Conservation (phyloP, 2,797 vertebrate species). For the Argya squamiceps region DNA sequence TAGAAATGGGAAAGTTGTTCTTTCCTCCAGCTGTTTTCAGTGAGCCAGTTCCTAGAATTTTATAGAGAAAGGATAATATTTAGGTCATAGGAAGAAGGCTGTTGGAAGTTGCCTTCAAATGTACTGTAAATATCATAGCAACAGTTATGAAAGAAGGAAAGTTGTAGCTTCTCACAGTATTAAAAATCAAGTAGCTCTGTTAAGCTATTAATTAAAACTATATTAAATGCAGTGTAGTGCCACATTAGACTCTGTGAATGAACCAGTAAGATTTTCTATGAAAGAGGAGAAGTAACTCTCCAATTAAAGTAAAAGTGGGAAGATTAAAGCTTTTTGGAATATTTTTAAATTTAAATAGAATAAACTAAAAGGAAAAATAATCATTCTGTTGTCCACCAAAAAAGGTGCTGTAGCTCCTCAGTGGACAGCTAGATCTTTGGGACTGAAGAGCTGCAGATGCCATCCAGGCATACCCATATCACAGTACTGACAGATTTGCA, state of each 20-base stretch:
- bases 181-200: neutral
- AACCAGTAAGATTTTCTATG: neutral
- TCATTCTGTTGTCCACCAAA: neutral
- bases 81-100: conserved; percentile 66
- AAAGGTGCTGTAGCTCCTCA: neutral
- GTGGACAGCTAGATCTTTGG: neutral
- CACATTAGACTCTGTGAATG: neutral
- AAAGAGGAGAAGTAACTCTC: neutral
- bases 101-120: conserved; percentile 55
- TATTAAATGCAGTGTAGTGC: neutral
- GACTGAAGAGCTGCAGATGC: neutral
- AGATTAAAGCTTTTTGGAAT: neutral
- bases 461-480: neutral
- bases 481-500: neutral
- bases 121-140: conserved; percentile 59
- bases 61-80: conserved; percentile 68
- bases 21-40: conserved; percentile 65
- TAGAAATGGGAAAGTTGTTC: neutral
- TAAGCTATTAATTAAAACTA: conserved; percentile 34
- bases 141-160: conserved; percentile 28
- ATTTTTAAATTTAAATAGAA: neutral
- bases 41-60: conserved; percentile 57
- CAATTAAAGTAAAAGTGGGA: neutral
- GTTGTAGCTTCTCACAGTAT: neutral
- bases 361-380: neutral